Percentiles rank a stretch among this genome's conserved stretches.
Evolutionary conservation across 2,113 vertebrate genomes (phyloP).

Genomic region (Hypomesus transpacificus): DNA sequence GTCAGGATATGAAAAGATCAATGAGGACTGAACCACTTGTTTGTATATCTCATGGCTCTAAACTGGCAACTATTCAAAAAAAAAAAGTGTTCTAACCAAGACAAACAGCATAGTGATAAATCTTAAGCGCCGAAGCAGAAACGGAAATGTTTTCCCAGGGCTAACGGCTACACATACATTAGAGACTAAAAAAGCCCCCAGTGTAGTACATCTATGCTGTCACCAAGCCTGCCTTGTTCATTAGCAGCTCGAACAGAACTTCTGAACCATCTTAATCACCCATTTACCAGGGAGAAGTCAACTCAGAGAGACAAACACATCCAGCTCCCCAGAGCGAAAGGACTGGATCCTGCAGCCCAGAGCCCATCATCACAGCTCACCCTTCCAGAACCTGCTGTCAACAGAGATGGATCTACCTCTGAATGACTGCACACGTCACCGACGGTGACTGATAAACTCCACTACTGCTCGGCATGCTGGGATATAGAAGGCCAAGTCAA

Average conservation of each 20-base stretch:
- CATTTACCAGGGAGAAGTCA: slow-evolving; percentile 58
- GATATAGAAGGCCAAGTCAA: too few relatives aligned
- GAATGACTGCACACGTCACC: slow-evolving; percentile 21
- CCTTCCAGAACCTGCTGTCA: slow-evolving; percentile 50
- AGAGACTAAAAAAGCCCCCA: not conserved
- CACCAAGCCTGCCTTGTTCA: slow-evolving; percentile 14
- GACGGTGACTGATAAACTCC: slow-evolving; percentile 28
- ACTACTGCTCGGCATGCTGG: slow-evolving; percentile 3
- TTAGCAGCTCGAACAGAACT: slow-evolving; percentile 52
- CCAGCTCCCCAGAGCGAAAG: slow-evolving; percentile 49
- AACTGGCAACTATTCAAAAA: too few relatives aligned
- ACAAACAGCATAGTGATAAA: too few relatives aligned
- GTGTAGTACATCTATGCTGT: too few relatives aligned
- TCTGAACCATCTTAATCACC: slow-evolving; percentile 52
- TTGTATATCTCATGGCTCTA: too few relatives aligned
- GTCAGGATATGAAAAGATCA: too few relatives aligned
- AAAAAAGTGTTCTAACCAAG: too few relatives aligned
- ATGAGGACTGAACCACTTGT: too few relatives aligned
- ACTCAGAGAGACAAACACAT: slow-evolving; percentile 34
- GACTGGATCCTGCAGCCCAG: slow-evolving; percentile 20
- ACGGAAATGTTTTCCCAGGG: too few relatives aligned
- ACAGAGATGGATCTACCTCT: slow-evolving; percentile 47
- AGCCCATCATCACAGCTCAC: slow-evolving; percentile 36
- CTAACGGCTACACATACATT: too few relatives aligned
- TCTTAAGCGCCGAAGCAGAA: too few relatives aligned